Conservation (phyloP, 2,888 invertebrate genomes). For the Drosophila peninsularis region DNA sequence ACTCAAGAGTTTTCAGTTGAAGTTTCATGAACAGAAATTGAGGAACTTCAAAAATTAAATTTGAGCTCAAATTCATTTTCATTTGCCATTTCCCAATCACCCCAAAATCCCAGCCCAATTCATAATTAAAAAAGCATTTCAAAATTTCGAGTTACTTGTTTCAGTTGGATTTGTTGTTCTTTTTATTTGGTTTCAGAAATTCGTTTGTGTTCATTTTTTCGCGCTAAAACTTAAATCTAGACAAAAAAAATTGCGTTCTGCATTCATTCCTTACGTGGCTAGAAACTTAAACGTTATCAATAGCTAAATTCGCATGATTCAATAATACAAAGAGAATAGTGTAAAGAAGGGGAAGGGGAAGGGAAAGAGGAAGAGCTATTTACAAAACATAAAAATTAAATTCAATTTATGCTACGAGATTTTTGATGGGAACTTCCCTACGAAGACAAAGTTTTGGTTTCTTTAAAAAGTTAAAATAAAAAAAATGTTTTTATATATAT, state of each 20-base stretch:
- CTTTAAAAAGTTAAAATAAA: background rate
- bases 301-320: constrained; percentile 71
- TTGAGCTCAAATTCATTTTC: too few species aligned
- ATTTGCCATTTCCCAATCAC: too few species aligned
- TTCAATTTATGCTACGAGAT: constrained; percentile 21
- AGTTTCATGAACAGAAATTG: too few species aligned
- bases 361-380: constrained; percentile 20
- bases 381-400: constrained; percentile 33
- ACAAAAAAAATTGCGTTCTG: constrained; percentile 69
- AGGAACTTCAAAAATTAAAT: too few species aligned
- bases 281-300: constrained; percentile 75
- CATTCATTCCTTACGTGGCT: constrained; percentile 56
- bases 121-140: too few species aligned
- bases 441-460: constrained; percentile 39
- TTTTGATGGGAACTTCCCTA: constrained; percentile 23
- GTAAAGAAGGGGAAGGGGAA: background rate
- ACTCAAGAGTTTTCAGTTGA: too few species aligned
- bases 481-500: background rate
- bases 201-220: constrained; percentile 76
- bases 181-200: constrained; percentile 77
- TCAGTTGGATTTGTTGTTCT: constrained; percentile 44
- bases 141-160: constrained; percentile 13
- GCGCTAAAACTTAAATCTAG: constrained; percentile 76
- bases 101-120: too few species aligned
- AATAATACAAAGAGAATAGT: constrained; percentile 35